Percentiles rank a stretch among this genome's conserved stretches.
These are phyloP conservation scores for Diogma glabrata DNA, from an alignment of 2,888 invertebrate genomes.

Conservation along the genomic window DNA sequence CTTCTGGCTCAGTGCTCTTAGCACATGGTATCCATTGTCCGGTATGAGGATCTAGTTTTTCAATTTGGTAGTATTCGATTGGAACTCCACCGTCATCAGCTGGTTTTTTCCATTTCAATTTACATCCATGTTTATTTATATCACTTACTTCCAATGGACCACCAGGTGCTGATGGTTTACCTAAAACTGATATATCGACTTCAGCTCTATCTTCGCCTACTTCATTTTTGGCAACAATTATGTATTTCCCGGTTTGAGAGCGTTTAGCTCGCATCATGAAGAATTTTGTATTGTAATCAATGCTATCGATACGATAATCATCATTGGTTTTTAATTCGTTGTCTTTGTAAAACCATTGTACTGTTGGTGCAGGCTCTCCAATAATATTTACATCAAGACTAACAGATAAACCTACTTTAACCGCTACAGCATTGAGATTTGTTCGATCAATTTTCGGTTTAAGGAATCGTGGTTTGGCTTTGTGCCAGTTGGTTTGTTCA, in stretches of 20 bases:
- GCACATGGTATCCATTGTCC: conserved; percentile 91
- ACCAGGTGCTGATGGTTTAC: conserved; percentile 65
- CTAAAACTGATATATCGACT: conserved; percentile 77
- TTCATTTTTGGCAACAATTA: conserved; percentile 80
- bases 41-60: conserved; percentile 84
- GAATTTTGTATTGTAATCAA: conserved; percentile 86
- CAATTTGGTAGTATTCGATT: conserved; percentile 90
- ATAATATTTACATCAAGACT: conserved; percentile 78
- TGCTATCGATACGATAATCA: conserved; percentile 59
- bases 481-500: conserved; percentile 84
- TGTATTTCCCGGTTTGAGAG: conserved; percentile 74
- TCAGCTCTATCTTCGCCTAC: conserved; percentile 88
- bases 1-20: conserved; percentile 74
- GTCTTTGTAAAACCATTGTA: conserved; percentile 79
- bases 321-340: conserved; percentile 49
- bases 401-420: conserved; percentile 82
- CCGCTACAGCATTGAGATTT: conserved; percentile 67
- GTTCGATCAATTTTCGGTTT: conserved; percentile 91
- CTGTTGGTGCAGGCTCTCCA: conserved; percentile 88
- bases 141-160: conserved; percentile 83
- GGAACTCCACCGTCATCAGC: conserved; percentile 93
- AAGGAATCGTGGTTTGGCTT: conserved; percentile 77
- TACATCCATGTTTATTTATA: conserved; percentile 84
- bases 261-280: conserved; percentile 73
- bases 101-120: conserved; percentile 85